Evolutionary conservation across 1,140 invertebrate genomes (phyloP).

Genomic region (Lepidurus packardi): DNA sequence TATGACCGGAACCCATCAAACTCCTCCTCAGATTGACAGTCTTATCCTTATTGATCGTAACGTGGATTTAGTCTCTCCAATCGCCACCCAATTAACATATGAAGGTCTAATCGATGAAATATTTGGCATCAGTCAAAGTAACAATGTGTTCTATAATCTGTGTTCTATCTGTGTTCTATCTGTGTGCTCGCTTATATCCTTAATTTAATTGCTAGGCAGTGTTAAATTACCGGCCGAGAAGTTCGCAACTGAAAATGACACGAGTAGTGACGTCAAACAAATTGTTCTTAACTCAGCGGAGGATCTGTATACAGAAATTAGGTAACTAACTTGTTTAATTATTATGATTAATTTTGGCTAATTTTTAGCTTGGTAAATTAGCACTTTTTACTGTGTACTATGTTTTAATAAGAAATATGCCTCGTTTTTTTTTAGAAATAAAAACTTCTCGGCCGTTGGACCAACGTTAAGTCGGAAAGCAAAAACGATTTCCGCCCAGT

Average conservation of each 20-base stretch:
- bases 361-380: neutral
- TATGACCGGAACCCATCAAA: slow-evolving; percentile 39
- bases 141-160: too few relatives aligned
- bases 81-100: slow-evolving; percentile 93
- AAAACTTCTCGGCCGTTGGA: slow-evolving; percentile 89
- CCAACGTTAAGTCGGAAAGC: slow-evolving; percentile 78
- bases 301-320: slow-evolving; percentile 77
- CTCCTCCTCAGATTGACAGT: slow-evolving; percentile 70
- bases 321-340: slow-evolving; percentile 40
- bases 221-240: slow-evolving; percentile 77
- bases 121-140: slow-evolving; percentile 66
- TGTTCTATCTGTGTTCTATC: too few relatives aligned
- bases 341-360: neutral
- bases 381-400: neutral
- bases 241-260: slow-evolving; percentile 58
- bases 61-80: slow-evolving; percentile 84
- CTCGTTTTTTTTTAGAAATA: slow-evolving; percentile 58
- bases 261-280: slow-evolving; percentile 67
- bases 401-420: neutral
- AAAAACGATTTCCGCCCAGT: slow-evolving; percentile 73
- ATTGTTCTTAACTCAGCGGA: slow-evolving; percentile 86
- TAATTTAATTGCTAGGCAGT: slow-evolving; percentile 54
- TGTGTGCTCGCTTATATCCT: neutral
- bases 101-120: slow-evolving; percentile 94
- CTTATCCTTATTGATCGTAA: slow-evolving; percentile 80